Percentiles rank a stretch among this genome's conserved stretches.
Evolutionary conservation across 2,888 invertebrate species (phyloP).

Genomic region (Brenthis ino): DNA sequence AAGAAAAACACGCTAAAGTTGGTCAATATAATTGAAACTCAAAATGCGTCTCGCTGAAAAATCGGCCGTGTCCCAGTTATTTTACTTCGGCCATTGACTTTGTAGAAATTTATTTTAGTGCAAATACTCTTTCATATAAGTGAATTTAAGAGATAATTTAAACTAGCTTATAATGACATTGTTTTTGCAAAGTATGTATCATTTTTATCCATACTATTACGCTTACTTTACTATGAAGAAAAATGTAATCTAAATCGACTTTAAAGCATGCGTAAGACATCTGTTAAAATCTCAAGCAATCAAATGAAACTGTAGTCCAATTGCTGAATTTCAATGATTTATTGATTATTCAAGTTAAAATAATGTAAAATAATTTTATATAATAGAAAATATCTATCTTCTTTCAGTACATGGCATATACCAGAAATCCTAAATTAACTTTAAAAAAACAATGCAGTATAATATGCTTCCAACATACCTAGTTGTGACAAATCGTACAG

Average conservation of each 20-base stretch:
- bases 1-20: slow-evolving; percentile 1
- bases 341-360: background rate
- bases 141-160: too few relatives aligned
- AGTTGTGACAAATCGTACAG: too few relatives aligned
- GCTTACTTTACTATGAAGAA: background rate
- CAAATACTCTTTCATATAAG: too few relatives aligned
- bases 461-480: too few relatives aligned
- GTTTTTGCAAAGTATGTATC: too few relatives aligned
- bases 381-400: too few relatives aligned
- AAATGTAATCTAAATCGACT: background rate
- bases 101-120: slow-evolving; percentile 16
- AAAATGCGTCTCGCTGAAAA: slow-evolving; percentile 29
- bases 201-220: background rate
- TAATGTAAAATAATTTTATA: background rate
- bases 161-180: too few relatives aligned
- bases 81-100: slow-evolving; percentile 32
- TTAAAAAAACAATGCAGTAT: too few relatives aligned
- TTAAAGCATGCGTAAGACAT: slow-evolving; percentile 2
- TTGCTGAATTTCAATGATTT: background rate
- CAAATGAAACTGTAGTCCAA: background rate
- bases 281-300: background rate
- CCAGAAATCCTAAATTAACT: too few relatives aligned
- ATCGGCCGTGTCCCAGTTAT: slow-evolving; percentile 33
- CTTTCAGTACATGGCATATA: too few relatives aligned
- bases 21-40: slow-evolving; percentile 16